Evolutionary conservation across 2,113 vertebrate species (phyloP).

Genomic region (Macaca mulatta): DNA sequence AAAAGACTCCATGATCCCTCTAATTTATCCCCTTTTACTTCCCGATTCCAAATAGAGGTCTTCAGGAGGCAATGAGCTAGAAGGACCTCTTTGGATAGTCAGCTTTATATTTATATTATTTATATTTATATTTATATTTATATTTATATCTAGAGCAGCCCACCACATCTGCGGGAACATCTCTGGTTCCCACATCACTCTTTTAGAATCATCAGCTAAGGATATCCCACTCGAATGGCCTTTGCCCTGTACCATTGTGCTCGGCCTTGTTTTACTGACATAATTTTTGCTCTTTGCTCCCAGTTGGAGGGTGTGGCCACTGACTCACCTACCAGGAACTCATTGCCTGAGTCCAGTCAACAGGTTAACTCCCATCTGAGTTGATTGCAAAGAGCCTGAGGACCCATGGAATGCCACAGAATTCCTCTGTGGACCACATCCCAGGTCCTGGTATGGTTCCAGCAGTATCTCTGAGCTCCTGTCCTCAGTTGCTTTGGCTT

Average conservation of each 20-base stretch:
- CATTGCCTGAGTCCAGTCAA: neutral
- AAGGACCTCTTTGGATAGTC: neutral
- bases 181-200: neutral
- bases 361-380: neutral
- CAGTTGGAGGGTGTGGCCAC: slow-evolving; percentile 46
- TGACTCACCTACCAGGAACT: slow-evolving; percentile 48
- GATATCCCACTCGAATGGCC: neutral
- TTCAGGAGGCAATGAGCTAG: neutral
- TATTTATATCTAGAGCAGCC: neutral
- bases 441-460: neutral
- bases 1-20: neutral
- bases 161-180: neutral
- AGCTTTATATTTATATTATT: neutral
- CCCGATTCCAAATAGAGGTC: slow-evolving; percentile 18
- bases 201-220: slow-evolving; percentile 5
- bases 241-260: slow-evolving; percentile 29
- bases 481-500: neutral
- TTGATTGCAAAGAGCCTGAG: neutral
- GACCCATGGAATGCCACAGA: neutral
- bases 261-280: slow-evolving; percentile 43
- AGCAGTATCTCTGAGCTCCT: neutral
- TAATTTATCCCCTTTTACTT: neutral
- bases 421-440: neutral
- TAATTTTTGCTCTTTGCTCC: slow-evolving; percentile 58
- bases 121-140: neutral